Evolutionary conservation across 1,140 invertebrate species (phyloP).

Genomic region (Drosophila pseudoobscura): DNA sequence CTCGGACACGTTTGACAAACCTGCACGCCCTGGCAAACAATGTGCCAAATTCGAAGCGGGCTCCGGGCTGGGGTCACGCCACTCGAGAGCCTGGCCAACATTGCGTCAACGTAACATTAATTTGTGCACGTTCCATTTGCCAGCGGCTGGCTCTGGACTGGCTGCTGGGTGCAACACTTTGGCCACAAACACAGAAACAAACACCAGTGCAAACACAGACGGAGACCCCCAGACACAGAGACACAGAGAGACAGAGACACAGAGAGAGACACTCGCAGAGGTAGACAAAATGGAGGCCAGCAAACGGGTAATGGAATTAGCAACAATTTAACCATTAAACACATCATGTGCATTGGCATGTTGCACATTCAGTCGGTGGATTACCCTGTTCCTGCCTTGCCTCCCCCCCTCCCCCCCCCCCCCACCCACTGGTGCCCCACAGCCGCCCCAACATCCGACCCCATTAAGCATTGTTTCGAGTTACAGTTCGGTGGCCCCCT

Average conservation of each 20-base stretch:
- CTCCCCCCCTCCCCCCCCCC: too few relatives aligned
- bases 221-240: constrained; percentile 8
- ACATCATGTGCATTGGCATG: constrained; percentile 80
- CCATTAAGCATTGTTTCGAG: constrained; percentile 26
- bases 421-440: too few relatives aligned
- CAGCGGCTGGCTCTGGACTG: constrained; percentile 40
- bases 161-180: constrained; percentile 63
- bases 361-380: constrained; percentile 57
- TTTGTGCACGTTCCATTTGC: constrained; percentile 77
- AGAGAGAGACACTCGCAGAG: constrained; percentile 1
- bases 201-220: constrained; percentile 13
- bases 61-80: constrained; percentile 24
- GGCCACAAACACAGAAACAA: constrained; percentile 62
- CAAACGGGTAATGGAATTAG: constrained; percentile 76
- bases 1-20: constrained; percentile 52
- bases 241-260: constrained; percentile 22
- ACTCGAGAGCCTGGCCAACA: constrained; percentile 58
- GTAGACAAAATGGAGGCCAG: constrained; percentile 54
- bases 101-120: constrained; percentile 72
- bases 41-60: constrained; percentile 68
- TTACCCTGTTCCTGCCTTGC: constrained; percentile 24
- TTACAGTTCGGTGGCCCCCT: constrained; percentile 1
- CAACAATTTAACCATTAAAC: constrained; percentile 82
- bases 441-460: not conserved
- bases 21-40: constrained; percentile 65